Conservation (phyloP, 2,888 invertebrate genomes). For the Acleris cristana region DNA sequence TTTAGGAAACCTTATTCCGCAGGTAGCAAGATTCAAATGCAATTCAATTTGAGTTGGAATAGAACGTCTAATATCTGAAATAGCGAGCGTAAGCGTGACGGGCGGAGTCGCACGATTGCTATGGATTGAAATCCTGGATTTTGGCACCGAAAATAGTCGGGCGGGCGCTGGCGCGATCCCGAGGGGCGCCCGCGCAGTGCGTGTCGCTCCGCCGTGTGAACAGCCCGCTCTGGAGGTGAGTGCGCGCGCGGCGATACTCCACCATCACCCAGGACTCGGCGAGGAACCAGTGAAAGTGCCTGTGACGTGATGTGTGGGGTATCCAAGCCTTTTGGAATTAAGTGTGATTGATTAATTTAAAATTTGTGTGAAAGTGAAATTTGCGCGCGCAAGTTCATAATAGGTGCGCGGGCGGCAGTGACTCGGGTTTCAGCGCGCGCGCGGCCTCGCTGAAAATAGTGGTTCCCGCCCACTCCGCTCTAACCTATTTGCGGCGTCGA, state of each 20-base stretch:
- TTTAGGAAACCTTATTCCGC: not conserved
- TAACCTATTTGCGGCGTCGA: constrained; percentile 81
- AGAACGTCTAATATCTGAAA: constrained; percentile 45
- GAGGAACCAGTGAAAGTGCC: constrained; percentile 35
- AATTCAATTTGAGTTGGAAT: constrained; percentile 11
- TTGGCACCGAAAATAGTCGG: constrained; percentile 83
- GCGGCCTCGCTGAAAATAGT: constrained; percentile 82
- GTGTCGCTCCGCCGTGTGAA: constrained; percentile 84
- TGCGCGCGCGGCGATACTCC: constrained; percentile 64
- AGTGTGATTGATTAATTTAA: constrained; percentile 17
- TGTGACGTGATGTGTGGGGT: constrained; percentile 55
- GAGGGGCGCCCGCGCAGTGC: constrained; percentile 78
- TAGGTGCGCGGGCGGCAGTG: constrained; percentile 49
- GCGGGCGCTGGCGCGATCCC: constrained; percentile 70
- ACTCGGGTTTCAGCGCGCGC: constrained; percentile 78
- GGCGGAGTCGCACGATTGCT: constrained; percentile 60
- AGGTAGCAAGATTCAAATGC: not conserved
- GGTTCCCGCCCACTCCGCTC: constrained; percentile 57
- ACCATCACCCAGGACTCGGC: constrained; percentile 39
- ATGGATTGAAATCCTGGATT: constrained; percentile 78
- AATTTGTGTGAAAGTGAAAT: constrained; percentile 42
- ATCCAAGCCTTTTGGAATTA: constrained; percentile 37
- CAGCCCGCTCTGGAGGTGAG: constrained; percentile 82
- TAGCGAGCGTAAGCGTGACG: constrained; percentile 63
- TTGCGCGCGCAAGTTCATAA: constrained; percentile 40